Percentiles rank a stretch among this genome's conserved stretches.
Conservation (phyloP, 1,140 invertebrate species). For the Pseudomyrmex cubaensis region DNA sequence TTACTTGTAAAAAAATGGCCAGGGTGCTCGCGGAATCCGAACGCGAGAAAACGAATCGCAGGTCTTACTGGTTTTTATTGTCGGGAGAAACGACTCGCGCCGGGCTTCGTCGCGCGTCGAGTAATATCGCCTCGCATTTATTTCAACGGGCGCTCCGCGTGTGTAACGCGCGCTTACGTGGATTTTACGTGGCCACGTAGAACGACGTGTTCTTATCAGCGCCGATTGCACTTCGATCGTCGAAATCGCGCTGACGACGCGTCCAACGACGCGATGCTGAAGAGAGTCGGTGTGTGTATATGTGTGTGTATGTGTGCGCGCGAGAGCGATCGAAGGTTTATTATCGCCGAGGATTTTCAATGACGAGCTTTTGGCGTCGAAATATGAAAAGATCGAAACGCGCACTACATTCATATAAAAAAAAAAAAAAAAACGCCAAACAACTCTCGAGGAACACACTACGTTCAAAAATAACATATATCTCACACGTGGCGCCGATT, state of each 20-base stretch:
- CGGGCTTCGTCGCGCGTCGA: not conserved
- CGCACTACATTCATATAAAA: not conserved
- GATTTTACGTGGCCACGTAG: constrained; percentile 15
- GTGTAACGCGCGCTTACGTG: constrained; percentile 21
- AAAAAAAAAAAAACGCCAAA: no score
- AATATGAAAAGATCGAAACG: not conserved
- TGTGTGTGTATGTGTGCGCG: not conserved
- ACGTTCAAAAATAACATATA: constrained; percentile 45
- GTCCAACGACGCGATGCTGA: not conserved
- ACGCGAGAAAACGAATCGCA: not conserved
- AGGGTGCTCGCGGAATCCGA: not conserved
- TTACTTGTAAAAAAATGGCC: not conserved
- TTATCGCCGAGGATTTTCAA: not conserved
- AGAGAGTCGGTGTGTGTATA: no score
- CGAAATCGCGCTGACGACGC: not conserved
- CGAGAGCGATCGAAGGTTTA: not conserved
- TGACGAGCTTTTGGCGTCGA: not conserved
- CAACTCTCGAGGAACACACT: not conserved
- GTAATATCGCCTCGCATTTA: not conserved
- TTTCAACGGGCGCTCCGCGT: not conserved
- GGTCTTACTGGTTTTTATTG: not conserved
- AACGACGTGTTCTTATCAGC: constrained; percentile 30
- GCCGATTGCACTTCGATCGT: constrained; percentile 11
- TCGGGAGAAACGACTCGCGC: not conserved
- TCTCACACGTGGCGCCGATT: constrained; percentile 67